Base-by-base conservation (phyloP, 2,113 vertebrate genomes). In the Caloenas nicobarica region DNA sequence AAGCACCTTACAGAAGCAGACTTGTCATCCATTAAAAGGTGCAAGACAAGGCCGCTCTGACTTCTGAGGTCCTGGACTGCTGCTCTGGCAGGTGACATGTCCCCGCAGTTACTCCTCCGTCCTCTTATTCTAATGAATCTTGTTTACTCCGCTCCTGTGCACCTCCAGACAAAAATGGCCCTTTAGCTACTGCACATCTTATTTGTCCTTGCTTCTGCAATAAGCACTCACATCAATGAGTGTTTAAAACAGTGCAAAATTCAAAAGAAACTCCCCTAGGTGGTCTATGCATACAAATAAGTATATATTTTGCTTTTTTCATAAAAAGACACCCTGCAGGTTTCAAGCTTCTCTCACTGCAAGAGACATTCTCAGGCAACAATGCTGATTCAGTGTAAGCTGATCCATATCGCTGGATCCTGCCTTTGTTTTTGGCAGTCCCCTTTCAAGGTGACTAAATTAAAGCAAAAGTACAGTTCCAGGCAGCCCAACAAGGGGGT, bases 361-460 rank as follows among this genome's bases (percentile, higher is more conserved):
- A 81, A 96, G 95, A 95, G 81, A 91, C 62, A 93, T 90, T 92
- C 77, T 81, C 92, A 65, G 70, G 86, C 94, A 93, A 96, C 92
- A 97, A 95, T 90, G 94, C 90, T 79, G 95, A 92, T 94, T 88
- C 82, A 91, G 95, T 95, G 90, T 77, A 97, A 95, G 91, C 89
- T 91, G 96, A 97, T 97, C 95, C 42, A 2, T 91, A 94, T 93
- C 85, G 40, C 95, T 79, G 89, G 77, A 94, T 90, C 95, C 94
- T 73, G 91, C 85, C 96, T 97, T 97, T 96, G 96, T 95, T 96
- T 97, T 95, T 95, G 74, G 94, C 94, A 95, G 91, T 76, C 88
- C 95, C 89, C 89, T 97, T 97, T 96, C 97, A 98, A 98, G 97
- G 97, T 97, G 96, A 98, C 91, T 93, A 95, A 97, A 97, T 97